phyloP scores from a whole-genome alignment of 2,113 vertebrate genomes.

The Cyanoliseus patagonus region DNA sequence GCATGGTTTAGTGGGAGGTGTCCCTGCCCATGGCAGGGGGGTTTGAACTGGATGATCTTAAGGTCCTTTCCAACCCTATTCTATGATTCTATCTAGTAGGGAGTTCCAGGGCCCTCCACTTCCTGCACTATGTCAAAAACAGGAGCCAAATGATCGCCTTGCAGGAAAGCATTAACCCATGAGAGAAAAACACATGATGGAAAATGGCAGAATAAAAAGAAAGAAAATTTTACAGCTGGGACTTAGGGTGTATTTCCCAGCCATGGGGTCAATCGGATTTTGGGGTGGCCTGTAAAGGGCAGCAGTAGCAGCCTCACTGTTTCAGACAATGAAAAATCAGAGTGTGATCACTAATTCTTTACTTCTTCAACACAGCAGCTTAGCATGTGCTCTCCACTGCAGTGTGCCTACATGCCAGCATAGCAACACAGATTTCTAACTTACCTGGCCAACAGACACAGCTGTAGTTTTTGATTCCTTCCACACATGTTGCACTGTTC shows the following conservation, averaged over 20 bases:
- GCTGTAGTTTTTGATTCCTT: constrained; percentile 81
- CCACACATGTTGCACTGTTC: constrained; percentile 83
- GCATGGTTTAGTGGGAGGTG: no score
- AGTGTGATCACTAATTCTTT: not conserved
- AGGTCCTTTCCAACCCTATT: no score
- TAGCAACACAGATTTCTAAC: not conserved
- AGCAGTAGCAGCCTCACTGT: not conserved
- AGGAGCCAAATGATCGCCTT: not conserved
- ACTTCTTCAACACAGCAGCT: not conserved
- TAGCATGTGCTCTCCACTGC: not conserved
- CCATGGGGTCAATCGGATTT: not conserved
- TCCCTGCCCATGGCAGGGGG: no score
- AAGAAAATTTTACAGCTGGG: not conserved
- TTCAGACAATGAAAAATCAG: not conserved
- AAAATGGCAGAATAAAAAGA: not conserved
- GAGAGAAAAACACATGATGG: not conserved
- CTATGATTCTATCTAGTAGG: not conserved
- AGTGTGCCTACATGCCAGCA: fast-evolving
- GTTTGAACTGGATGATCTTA: no score
- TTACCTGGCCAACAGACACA: constrained; percentile 93
- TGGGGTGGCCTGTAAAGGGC: not conserved
- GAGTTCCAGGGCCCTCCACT: not conserved
- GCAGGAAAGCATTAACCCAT: not conserved
- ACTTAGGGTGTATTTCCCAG: not conserved
- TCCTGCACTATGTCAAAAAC: not conserved